Conservation (phyloP, 2,888 invertebrate species). For the Orchesella flavescens region DNA sequence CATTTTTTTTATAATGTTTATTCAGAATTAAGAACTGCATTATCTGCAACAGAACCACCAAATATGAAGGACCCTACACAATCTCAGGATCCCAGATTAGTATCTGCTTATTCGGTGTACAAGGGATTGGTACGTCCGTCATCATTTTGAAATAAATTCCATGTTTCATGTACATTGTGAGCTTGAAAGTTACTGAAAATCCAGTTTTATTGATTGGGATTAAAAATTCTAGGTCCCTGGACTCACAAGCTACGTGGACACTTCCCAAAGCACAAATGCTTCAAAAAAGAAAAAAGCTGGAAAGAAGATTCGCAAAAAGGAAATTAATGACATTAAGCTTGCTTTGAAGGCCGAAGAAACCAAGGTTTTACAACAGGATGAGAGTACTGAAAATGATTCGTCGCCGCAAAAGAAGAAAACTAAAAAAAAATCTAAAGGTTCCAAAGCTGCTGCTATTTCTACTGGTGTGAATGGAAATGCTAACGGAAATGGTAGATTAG, state of each 20-base stretch:
- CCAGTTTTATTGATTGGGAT: not conserved
- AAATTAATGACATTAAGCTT: not conserved
- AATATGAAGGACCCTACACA: slow-evolving; percentile 38
- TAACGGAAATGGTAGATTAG: not conserved
- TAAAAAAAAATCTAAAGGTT: too few species aligned
- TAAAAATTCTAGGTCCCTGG: slow-evolving; percentile 47
- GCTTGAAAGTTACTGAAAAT: not conserved
- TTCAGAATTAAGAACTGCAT: too few species aligned
- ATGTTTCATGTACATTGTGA: not conserved
- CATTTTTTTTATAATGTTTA: too few species aligned
- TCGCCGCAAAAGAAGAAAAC: not conserved
- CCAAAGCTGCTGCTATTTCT: too few species aligned
- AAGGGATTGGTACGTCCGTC: slow-evolving; percentile 37
- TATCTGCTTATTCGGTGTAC: slow-evolving; percentile 45
- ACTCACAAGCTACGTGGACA: slow-evolving; percentile 65
- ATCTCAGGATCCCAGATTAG: slow-evolving; percentile 3
- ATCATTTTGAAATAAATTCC: not conserved
- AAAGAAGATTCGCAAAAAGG: slow-evolving; percentile 33
- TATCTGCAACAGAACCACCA: too few species aligned
- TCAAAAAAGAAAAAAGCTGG: slow-evolving; percentile 41
- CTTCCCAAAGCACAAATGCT: slow-evolving; percentile 9
- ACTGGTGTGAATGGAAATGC: not conserved
- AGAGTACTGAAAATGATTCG: not conserved
- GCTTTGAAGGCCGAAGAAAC: not conserved
- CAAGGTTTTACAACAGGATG: not conserved